phyloP scores from a whole-genome alignment of 1,140 invertebrate species.

The Zaprionus gabonicus region DNA sequence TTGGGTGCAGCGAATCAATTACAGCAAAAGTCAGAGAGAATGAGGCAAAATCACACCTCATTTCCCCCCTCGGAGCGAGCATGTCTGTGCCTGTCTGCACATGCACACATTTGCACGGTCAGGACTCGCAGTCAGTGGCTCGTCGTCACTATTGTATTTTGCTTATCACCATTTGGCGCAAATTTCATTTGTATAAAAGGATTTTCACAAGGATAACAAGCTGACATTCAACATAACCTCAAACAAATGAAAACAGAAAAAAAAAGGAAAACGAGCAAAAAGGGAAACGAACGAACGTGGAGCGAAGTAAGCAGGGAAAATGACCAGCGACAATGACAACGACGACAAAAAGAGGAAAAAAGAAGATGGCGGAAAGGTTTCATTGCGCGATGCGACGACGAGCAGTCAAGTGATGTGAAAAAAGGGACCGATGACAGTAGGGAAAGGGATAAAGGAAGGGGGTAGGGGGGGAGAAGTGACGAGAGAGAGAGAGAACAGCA shows the following conservation, averaged over 20 bases:
- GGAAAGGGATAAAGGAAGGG: neutral
- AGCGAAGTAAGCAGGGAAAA: slow-evolving; percentile 64
- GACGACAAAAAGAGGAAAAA: slow-evolving; percentile 27
- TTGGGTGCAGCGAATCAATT: slow-evolving; percentile 34
- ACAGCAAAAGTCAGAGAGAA: slow-evolving; percentile 24
- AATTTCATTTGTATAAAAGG: slow-evolving; percentile 84
- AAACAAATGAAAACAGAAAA: slow-evolving; percentile 64
- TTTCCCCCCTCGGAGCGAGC: slow-evolving; percentile 12
- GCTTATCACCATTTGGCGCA: slow-evolving; percentile 81
- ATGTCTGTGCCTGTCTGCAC: neutral
- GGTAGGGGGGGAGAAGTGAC: neutral
- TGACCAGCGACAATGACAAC: slow-evolving; percentile 75
- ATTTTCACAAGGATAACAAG: slow-evolving; percentile 83
- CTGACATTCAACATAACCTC: slow-evolving; percentile 82
- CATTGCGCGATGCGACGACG: slow-evolving; percentile 24
- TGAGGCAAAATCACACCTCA: slow-evolving; percentile 61
- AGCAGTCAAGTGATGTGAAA: slow-evolving; percentile 69
- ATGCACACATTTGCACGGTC: neutral
- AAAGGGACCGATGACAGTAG: slow-evolving; percentile 63
- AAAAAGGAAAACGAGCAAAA: slow-evolving; percentile 12
- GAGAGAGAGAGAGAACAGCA: slow-evolving; percentile 5
- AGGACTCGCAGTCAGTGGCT: slow-evolving; percentile 2
- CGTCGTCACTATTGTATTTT: slow-evolving; percentile 67
- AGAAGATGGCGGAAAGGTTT: slow-evolving; percentile 47
- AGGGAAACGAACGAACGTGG: slow-evolving; percentile 31